Percentiles rank a stretch among this genome's conserved stretches.
Conservation (phyloP, 30 jellyfish, hydroid and myxozoan species). For the Aurelia aurita complex sp. Pacific region DNA sequence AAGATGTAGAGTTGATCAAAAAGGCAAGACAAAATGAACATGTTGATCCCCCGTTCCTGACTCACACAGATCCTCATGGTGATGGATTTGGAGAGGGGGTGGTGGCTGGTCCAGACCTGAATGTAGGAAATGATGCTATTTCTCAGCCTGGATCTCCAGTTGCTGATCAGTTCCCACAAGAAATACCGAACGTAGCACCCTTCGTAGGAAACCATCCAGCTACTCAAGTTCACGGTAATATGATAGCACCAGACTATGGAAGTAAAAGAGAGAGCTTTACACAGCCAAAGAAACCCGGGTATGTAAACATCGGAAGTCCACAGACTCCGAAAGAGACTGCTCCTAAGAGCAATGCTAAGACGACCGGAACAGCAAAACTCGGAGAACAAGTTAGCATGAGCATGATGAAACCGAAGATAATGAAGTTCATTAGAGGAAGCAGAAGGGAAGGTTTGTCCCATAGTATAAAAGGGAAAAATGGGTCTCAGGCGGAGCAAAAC, state of each 20-base stretch:
- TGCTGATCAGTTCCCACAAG: slow-evolving; percentile 17
- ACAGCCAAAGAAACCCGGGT: not conserved
- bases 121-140: slow-evolving; percentile 22
- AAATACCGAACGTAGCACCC: slow-evolving; percentile 50
- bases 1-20: slow-evolving; percentile 42
- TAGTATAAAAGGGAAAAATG: slow-evolving; percentile 6
- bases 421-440: slow-evolving; percentile 32
- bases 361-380: not conserved
- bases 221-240: slow-evolving; percentile 4
- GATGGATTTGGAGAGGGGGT: slow-evolving; percentile 77
- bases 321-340: slow-evolving; percentile 1
- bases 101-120: slow-evolving; percentile 58
- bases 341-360: not conserved
- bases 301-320: slow-evolving; percentile 39
- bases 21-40: slow-evolving; percentile 44
- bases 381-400: not conserved
- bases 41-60: slow-evolving; percentile 54
- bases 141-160: slow-evolving; percentile 11
- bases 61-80: slow-evolving; percentile 60
- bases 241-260: slow-evolving; percentile 36
- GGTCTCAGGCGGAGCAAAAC: not conserved
- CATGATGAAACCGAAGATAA: slow-evolving; percentile 24
- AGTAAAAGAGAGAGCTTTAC: slow-evolving; percentile 28
- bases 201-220: slow-evolving; percentile 53
- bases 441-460: slow-evolving; percentile 14